A percentile compares a stretch with the other conserved stretches of the same genome.
Conservation (phyloP, 1,140 invertebrate species). For the Dryas iulia region DNA sequence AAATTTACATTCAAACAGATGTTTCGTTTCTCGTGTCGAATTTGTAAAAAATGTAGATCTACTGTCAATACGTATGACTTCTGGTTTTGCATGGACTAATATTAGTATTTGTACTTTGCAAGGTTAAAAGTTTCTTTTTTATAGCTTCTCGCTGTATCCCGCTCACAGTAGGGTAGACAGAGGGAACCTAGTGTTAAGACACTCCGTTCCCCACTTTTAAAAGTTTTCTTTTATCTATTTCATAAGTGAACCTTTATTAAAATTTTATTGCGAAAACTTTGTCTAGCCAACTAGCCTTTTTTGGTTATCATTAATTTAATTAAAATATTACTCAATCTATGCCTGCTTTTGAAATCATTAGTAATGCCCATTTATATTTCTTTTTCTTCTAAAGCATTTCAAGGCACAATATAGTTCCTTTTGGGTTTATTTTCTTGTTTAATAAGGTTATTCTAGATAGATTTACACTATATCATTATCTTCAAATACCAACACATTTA, state of each 20-base stretch:
- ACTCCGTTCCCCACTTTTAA: background rate
- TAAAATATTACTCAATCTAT: background rate
- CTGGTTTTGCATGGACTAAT: constrained; percentile 1
- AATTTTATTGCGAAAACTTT: background rate
- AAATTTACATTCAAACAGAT: constrained; percentile 19
- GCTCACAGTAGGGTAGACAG: too few species aligned
- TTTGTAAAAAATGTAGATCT: constrained; percentile 3
- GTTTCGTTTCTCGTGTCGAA: constrained; percentile 4
- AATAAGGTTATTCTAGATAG: background rate
- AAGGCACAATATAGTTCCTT: background rate
- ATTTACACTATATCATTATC: background rate
- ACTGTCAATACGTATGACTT: constrained; percentile 13
- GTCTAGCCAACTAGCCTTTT: background rate
- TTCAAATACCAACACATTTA: background rate
- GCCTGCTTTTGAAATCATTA: background rate
- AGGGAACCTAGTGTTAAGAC: too few species aligned
- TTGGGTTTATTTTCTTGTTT: background rate
- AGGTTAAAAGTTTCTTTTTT: too few species aligned
- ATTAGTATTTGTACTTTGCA: too few species aligned
- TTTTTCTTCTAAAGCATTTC: background rate
- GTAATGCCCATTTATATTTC: background rate
- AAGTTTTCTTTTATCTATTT: background rate
- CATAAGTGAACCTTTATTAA: background rate
- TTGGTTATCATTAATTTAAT: background rate
- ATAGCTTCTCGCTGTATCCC: too few species aligned